These are phyloP conservation scores for Linyphia triangularis DNA, from an alignment of 2,888 invertebrate species.

Conservation along the genomic window DNA sequence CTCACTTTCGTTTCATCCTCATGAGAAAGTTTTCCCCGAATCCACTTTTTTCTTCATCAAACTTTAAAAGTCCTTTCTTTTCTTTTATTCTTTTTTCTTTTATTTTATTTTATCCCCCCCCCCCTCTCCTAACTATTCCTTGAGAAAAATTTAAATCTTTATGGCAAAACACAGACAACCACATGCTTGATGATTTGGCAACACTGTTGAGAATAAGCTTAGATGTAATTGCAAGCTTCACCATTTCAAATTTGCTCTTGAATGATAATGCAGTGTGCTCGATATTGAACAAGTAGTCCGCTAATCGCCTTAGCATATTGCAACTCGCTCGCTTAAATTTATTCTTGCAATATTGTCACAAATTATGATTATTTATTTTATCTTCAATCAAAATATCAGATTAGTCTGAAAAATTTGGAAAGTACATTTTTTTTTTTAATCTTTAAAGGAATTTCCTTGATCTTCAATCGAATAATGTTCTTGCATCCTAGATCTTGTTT, in stretches of 20 bases:
- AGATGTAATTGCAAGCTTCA: not conserved
- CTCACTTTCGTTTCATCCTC: no score
- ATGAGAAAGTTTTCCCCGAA: no score
- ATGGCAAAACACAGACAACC: not conserved
- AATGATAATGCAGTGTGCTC: slow-evolving; percentile 36
- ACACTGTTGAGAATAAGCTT: slow-evolving; percentile 7
- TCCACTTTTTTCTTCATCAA: no score
- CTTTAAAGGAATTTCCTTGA: no score
- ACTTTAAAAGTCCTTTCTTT: no score
- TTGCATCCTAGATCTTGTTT: no score
- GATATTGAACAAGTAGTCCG: slow-evolving; percentile 43
- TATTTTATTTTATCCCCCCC: no score
- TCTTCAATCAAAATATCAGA: not conserved
- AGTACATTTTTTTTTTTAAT: no score
- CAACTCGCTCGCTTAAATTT: not conserved
- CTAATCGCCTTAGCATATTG: slow-evolving; percentile 25
- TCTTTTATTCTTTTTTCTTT: no score
- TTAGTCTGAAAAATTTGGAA: no score
- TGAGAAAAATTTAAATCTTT: slow-evolving; percentile 2
- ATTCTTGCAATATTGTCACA: slow-evolving; percentile 7
- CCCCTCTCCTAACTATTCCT: no score
- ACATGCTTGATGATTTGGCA: not conserved
- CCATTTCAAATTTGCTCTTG: not conserved
- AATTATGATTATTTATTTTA: not conserved
- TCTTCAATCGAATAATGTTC: no score